Conservation (phyloP, 2,113 vertebrate species). For the Tachysurus fulvidraco region DNA sequence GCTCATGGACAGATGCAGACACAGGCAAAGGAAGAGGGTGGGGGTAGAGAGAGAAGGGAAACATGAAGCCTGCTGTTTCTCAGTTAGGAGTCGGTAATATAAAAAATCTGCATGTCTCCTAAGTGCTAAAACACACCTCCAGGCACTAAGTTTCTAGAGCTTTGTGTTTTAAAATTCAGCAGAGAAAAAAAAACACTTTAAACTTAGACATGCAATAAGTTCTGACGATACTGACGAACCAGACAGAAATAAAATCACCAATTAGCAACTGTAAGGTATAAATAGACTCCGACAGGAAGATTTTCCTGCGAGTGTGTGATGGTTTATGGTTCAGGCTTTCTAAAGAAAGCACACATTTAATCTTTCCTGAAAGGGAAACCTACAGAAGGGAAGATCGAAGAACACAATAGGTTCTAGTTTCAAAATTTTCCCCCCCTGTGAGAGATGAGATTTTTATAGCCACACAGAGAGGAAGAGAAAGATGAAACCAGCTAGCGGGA, state of each 20-base stretch:
- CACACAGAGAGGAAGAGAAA: not conserved
- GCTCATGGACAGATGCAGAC: not conserved
- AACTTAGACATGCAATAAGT: not conserved
- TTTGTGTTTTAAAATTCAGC: not conserved
- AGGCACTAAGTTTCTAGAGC: not conserved
- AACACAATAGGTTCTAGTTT: not conserved
- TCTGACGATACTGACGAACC: not conserved
- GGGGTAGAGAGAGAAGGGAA: not conserved
- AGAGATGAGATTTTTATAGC: not conserved
- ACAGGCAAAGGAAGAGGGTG: no score
- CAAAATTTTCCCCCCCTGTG: not conserved
- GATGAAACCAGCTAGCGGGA: not conserved
- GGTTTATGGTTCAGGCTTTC: not conserved
- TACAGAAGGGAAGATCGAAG: not conserved
- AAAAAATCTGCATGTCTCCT: not conserved
- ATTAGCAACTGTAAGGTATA: not conserved
- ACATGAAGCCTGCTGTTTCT: not conserved
- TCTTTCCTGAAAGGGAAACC: not conserved
- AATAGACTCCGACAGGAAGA: not conserved
- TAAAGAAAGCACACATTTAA: not conserved
- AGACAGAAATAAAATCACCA: not conserved
- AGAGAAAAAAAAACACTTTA: not conserved
- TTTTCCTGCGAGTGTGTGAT: not conserved
- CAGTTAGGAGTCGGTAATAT: not conserved
- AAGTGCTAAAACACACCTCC: not conserved